Conservation (phyloP, 1,140 invertebrate genomes). For the Eumaeus atala region DNA sequence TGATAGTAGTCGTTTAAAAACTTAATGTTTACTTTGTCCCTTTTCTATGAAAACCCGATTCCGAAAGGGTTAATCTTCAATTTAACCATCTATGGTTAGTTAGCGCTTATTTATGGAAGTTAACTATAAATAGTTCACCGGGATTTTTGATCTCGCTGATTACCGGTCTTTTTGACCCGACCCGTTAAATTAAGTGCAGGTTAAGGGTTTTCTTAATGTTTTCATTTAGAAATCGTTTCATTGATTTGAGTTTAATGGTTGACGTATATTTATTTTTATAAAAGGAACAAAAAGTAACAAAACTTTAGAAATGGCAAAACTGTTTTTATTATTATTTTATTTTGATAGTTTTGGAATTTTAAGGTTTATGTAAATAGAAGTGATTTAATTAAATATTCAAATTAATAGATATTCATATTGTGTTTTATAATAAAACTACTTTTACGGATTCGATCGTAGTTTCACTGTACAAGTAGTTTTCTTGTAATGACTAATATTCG, state of each 20-base stretch:
- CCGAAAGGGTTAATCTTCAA: slow-evolving; percentile 8
- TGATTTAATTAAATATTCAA: no score
- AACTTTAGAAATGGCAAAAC: no score
- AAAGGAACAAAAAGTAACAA: not conserved
- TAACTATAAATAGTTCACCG: slow-evolving; percentile 4
- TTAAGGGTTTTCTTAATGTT: not conserved
- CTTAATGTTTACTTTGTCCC: slow-evolving; percentile 6
- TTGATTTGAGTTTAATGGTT: not conserved
- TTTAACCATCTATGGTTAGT: slow-evolving; percentile 10
- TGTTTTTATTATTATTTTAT: no score
- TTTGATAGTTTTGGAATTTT: no score
- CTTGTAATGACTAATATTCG: no score
- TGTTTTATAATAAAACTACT: no score
- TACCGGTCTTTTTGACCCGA: slow-evolving; percentile 2
- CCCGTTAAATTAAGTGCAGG: not conserved
- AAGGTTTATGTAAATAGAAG: no score
- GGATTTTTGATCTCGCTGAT: not conserved
- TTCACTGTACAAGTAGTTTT: no score
- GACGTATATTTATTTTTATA: not conserved
- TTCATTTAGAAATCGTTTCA: not conserved
- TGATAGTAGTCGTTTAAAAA: slow-evolving; percentile 1
- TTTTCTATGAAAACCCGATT: not conserved
- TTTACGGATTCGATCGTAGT: no score
- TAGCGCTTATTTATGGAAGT: slow-evolving; percentile 10
- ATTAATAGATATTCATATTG: no score